Conservation (phyloP, 2,797 vertebrate species). For the Enteromius afrohamiltoni region DNA sequence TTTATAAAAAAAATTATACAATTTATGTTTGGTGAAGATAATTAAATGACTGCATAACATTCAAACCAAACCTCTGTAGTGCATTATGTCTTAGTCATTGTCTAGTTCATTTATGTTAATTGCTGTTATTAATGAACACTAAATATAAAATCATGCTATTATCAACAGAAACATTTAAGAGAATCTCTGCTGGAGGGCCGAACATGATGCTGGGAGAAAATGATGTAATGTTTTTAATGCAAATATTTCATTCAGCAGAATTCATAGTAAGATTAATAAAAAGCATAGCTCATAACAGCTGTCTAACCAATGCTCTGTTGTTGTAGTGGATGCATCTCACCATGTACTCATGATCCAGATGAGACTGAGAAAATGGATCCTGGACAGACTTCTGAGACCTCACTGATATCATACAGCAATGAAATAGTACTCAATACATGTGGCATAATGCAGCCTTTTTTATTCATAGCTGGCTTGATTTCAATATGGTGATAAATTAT, state of each 20-base stretch:
- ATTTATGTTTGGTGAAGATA: neutral
- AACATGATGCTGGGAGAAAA: slow-evolving; percentile 43
- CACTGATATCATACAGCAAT: neutral
- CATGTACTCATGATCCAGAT: slow-evolving; percentile 72
- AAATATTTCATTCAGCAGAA: neutral
- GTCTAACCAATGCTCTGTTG: slow-evolving; percentile 17
- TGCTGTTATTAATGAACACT: neutral
- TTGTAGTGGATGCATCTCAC: slow-evolving; percentile 78
- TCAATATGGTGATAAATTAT: neutral
- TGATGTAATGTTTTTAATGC: slow-evolving; percentile 34
- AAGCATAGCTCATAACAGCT: neutral
- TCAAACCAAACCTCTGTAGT: neutral
- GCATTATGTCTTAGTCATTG: neutral
- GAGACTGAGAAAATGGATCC: neutral
- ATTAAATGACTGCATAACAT: neutral
- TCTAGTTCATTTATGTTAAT: neutral
- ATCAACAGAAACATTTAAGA: slow-evolving; percentile 71
- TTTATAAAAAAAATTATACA: neutral
- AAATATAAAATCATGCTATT: slow-evolving; percentile 13
- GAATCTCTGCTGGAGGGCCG: slow-evolving; percentile 57
- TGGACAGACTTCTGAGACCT: neutral
- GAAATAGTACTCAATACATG: neutral
- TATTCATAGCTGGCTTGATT: neutral
- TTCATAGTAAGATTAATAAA: neutral
- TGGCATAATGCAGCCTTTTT: neutral